Percentiles rank a stretch among this genome's conserved stretches.
Evolutionary conservation across 2,113 vertebrate genomes (phyloP).

Genomic region (Nothobranchius kuhntae): DNA sequence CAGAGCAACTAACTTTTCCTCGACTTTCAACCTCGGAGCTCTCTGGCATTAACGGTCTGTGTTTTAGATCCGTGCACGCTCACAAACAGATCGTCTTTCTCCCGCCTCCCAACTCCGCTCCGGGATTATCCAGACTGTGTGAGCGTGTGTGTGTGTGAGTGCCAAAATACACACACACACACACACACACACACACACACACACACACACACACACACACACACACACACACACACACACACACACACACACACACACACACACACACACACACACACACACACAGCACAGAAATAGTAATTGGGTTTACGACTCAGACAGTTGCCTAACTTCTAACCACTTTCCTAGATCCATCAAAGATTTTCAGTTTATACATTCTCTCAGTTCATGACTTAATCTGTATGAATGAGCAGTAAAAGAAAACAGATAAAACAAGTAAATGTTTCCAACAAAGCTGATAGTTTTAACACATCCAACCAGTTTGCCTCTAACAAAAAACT

Average conservation of each 20-base stretch:
- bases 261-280: conserved; percentile 47
- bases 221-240: conserved; percentile 47
- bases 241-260: too few species aligned
- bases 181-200: conserved; percentile 30
- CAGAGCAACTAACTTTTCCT: conserved; percentile 32
- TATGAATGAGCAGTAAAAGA: too few species aligned
- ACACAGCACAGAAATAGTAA: conserved; percentile 69
- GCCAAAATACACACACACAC: conserved; percentile 28
- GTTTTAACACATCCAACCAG: too few species aligned
- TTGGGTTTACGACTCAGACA: conserved; percentile 52
- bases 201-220: conserved; percentile 45
- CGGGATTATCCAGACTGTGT: conserved; percentile 59
- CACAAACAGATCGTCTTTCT: conserved; percentile 76
- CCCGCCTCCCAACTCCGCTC: conserved; percentile 63
- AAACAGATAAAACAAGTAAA: too few species aligned
- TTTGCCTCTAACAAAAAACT: too few species aligned
- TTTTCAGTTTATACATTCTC: background rate
- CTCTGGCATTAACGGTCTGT: conserved; percentile 40
- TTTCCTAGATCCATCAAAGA: background rate
- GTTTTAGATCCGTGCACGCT: conserved; percentile 44
- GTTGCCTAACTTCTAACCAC: conserved; percentile 40
- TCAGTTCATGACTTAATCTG: too few species aligned
- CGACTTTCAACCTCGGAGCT: conserved; percentile 26
- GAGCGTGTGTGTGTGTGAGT: conserved; percentile 33
- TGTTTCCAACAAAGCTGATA: too few species aligned